Evolutionary conservation across 2,888 invertebrate species (phyloP).

Genomic region (Metellina segmentata): DNA sequence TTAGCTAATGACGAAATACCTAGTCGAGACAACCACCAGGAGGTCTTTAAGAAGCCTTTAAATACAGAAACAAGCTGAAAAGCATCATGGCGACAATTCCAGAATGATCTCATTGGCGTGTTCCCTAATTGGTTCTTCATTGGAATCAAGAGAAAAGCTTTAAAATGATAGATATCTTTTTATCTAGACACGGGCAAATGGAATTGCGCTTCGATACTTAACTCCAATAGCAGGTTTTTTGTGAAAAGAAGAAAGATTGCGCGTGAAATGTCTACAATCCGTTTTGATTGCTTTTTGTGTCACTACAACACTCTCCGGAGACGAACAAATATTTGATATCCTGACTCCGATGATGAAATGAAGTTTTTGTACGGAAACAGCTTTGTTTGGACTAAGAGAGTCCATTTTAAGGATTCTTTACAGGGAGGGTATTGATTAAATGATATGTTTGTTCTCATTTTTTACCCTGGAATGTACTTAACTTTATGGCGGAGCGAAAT

Average conservation of each 20-base stretch:
- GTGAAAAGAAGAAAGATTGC: background rate
- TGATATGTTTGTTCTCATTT: no score
- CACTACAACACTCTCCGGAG: background rate
- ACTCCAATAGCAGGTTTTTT: background rate
- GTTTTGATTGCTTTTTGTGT: conserved; percentile 15
- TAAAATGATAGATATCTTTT: background rate
- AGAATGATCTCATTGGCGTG: no score
- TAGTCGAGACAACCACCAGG: no score
- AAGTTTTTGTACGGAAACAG: background rate
- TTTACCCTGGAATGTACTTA: no score
- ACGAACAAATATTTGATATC: conserved; percentile 26
- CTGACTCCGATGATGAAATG: background rate
- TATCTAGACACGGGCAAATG: conserved; percentile 12
- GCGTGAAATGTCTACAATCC: background rate
- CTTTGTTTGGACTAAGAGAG: background rate
- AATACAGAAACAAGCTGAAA: no score
- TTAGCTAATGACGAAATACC: no score
- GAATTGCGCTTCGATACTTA: background rate
- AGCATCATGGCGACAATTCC: no score
- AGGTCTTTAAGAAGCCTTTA: no score
- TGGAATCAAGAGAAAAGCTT: background rate
- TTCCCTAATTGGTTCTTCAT: background rate
- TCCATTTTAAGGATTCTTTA: no score
- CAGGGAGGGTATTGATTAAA: no score
- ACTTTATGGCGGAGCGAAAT: no score